A percentile compares a stretch with the other conserved stretches of the same genome.
These are phyloP conservation scores for Megalopta genalis DNA, from an alignment of 1,140 invertebrate species.

Conservation along the genomic window DNA sequence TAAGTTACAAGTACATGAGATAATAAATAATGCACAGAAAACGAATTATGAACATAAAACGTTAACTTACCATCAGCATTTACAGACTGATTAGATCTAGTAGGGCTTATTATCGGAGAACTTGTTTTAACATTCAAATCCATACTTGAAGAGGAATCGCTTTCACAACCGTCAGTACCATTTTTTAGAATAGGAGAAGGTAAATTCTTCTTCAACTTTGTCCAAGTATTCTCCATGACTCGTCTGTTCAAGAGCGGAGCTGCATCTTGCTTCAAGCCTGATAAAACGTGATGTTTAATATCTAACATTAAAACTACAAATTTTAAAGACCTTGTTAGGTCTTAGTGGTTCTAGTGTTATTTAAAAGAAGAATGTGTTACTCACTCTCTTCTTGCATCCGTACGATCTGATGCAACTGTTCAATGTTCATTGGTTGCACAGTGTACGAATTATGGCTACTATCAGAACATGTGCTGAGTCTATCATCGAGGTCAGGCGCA, in stretches of 20 bases:
- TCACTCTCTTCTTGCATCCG: constrained; percentile 72
- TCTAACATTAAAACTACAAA: no score
- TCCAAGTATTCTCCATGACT: constrained; percentile 69
- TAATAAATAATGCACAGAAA: background rate
- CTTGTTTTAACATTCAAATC: constrained; percentile 68
- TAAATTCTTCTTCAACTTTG: constrained; percentile 61
- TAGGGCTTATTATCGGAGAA: constrained; percentile 69
- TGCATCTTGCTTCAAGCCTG: constrained; percentile 59
- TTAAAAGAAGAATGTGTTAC: background rate
- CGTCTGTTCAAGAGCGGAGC: constrained; percentile 58
- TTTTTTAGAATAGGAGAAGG: constrained; percentile 75
- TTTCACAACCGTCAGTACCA: constrained; percentile 43
- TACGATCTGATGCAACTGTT: constrained; percentile 68
- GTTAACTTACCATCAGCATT: constrained; percentile 56
- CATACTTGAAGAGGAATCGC: constrained; percentile 50
- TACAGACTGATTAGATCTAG: constrained; percentile 65
- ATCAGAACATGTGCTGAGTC: constrained; percentile 71
- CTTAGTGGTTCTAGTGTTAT: background rate
- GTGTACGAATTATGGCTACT: constrained; percentile 72
- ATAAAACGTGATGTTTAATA: constrained; percentile 1
- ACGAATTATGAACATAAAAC: constrained; percentile 1
- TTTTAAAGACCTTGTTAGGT: no score
- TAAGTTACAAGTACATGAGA: background rate
- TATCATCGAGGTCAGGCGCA: constrained; percentile 72
- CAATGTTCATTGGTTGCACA: constrained; percentile 67